A percentile compares a stretch with the other conserved stretches of the same genome.
These are phyloP conservation scores for Epinotia brunnichana DNA, from an alignment of 2,888 invertebrate species.

Conservation along the genomic window DNA sequence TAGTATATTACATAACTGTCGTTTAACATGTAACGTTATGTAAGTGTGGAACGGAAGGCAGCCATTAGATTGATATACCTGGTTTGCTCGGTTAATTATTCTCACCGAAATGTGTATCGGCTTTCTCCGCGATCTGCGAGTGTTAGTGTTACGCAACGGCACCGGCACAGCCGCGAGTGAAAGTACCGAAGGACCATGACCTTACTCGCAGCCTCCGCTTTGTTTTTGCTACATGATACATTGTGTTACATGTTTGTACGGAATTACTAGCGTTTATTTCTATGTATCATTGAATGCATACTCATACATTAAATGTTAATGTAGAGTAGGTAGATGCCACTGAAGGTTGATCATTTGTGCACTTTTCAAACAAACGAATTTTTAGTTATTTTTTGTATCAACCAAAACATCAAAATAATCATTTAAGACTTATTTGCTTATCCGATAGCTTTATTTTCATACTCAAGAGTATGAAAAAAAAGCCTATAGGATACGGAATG, in stretches of 20 bases:
- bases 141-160: constrained; percentile 40
- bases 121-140: constrained; percentile 72
- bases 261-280: not conserved
- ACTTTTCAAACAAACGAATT: not conserved
- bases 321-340: not conserved
- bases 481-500: not conserved
- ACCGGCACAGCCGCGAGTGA: constrained; percentile 38
- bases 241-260: constrained; percentile 11
- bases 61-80: constrained; percentile 52
- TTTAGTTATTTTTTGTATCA: not conserved
- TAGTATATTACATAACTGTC: constrained; percentile 34
- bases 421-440: too few relatives aligned
- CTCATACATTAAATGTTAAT: too few relatives aligned
- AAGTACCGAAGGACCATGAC: constrained; percentile 47
- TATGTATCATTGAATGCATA: not conserved
- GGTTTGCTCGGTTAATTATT: constrained; percentile 68
- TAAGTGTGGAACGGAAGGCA: constrained; percentile 65
- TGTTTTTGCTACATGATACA: constrained; percentile 37
- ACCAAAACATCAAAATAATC: too few relatives aligned
- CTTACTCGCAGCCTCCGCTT: constrained; percentile 43
- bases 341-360: not conserved
- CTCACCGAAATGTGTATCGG: constrained; percentile 71
- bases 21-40: constrained; percentile 54
- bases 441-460: too few relatives aligned
- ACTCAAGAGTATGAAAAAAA: not conserved